These are phyloP conservation scores for Muricea muricata DNA, from an alignment of 92 coral and sea anemone genomes.

Conservation along the genomic window DNA sequence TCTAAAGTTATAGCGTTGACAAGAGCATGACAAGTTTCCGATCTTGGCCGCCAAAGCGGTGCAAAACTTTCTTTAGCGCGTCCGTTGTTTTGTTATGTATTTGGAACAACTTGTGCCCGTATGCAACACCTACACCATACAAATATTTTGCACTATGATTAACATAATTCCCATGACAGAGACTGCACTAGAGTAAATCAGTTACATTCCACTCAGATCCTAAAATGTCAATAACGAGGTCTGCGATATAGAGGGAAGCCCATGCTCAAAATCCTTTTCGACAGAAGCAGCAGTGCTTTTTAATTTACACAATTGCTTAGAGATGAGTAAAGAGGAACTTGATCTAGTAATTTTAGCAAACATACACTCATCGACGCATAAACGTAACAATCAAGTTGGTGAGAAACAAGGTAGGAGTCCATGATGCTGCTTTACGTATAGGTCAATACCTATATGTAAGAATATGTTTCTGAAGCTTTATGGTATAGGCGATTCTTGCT, in stretches of 20 bases:
- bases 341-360: conserved; percentile 68
- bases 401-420: conserved; percentile 50
- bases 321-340: conserved; percentile 58
- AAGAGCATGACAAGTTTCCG: too few species aligned
- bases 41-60: too few species aligned
- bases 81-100: too few species aligned
- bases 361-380: conserved; percentile 60
- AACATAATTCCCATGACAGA: too few species aligned
- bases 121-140: too few species aligned
- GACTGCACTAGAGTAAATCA: too few species aligned
- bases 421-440: conserved; percentile 44
- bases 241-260: conserved; percentile 52
- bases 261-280: conserved; percentile 65
- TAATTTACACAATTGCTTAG: conserved; percentile 64
- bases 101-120: too few species aligned
- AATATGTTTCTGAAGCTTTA: conserved; percentile 59
- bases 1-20: too few species aligned
- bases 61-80: too few species aligned
- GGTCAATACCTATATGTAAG: conserved; percentile 59
- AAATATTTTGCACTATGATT: too few species aligned
- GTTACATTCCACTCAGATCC: conserved; percentile 50
- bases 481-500: conserved; percentile 66
- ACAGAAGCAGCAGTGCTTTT: conserved; percentile 46
- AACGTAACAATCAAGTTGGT: conserved; percentile 43
- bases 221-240: conserved; percentile 57